Evolutionary conservation across 92 coral and sea anemone species (phyloP), one percentile per base, ranked within the genome.

Genomic region (Bergia puertoricense): DNA sequence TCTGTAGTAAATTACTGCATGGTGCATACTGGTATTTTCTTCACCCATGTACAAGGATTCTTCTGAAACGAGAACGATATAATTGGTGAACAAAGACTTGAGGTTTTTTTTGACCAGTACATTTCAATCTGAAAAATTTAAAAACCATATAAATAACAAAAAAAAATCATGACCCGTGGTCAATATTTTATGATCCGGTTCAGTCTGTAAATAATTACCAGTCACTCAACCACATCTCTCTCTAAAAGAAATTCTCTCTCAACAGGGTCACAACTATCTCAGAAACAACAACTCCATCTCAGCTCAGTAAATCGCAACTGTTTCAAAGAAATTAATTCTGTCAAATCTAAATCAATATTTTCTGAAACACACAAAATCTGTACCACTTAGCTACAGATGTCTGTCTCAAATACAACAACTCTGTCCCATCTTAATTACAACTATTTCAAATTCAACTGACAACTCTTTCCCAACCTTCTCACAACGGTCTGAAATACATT

Each of bases 221-320:
- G 78, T 74, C 78, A 0, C 78, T 74, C 2, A 74, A 74, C 48
- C 78, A 74, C 78, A 74, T 74, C 78, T 74, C 78, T 74, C 78
- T 74, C 0, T 0, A 74, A 6, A 74, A 74, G 78, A 74, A 74
- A 74, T 74, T 74, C 78, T 74, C 78, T 74, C 78, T 74, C 78
- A 74, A 74, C 78, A 74, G 78, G 78, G 78, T 74, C 78, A 74
- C 78, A 74, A 74, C 78, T 74, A 74, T 74, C 78, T 74, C 78
- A 74, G 78, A 74, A 74, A 74, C 78, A 74, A 74, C 78, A 74
- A 74, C 78, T 74, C 78, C 37, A 46, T 74, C 78, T 74, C 78
- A 74, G 78, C 78, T 0, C 78, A 0, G 78, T 74, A 74, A 74
- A 74, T 74, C 78, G 78, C 78, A 74, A 74, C 78, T 13, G 78